Percentiles rank a stretch among this genome's conserved stretches.
These are phyloP conservation scores for Bombus vancouverensis DNA, from an alignment of 1,140 invertebrate genomes.

Conservation along the genomic window DNA sequence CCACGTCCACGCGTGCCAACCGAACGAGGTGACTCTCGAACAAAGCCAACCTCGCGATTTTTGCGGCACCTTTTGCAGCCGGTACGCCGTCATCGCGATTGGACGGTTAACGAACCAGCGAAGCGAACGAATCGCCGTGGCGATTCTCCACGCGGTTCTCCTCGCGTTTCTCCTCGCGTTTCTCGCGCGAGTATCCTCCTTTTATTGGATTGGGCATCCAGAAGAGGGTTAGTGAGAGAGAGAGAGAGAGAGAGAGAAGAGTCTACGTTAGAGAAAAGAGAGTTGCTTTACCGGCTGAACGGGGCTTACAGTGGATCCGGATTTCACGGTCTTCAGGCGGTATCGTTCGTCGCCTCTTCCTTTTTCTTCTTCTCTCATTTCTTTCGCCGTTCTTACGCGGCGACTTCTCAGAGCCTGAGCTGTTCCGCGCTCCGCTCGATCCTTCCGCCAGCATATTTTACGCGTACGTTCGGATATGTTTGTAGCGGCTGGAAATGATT, in stretches of 20 bases:
- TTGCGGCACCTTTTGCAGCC: constrained; percentile 61
- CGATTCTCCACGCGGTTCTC: constrained; percentile 71
- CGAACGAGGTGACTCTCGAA: constrained; percentile 14
- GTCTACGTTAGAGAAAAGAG: constrained; percentile 14
- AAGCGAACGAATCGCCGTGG: constrained; percentile 63
- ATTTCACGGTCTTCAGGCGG: constrained; percentile 70
- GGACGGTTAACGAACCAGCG: constrained; percentile 70
- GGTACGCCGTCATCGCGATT: constrained; percentile 57
- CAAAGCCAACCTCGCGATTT: constrained; percentile 49
- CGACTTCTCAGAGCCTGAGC: constrained; percentile 47
- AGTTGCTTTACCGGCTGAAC: constrained; percentile 60
- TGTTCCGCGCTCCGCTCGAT: constrained; percentile 46
- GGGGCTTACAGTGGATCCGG: constrained; percentile 65
- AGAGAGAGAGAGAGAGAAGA: constrained; percentile 35
- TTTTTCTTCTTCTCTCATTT: constrained; percentile 20
- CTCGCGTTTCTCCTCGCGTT: constrained; percentile 57
- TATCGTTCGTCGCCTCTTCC: constrained; percentile 62
- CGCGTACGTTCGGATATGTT: constrained; percentile 16
- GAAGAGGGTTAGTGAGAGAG: constrained; percentile 29
- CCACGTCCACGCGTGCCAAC: constrained; percentile 20
- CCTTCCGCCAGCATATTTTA: constrained; percentile 58
- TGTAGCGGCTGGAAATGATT: constrained; percentile 11
- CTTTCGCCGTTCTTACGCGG: constrained; percentile 52
- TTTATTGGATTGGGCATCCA: constrained; percentile 68
- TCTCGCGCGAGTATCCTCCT: constrained; percentile 58